Percentiles rank a stretch among this genome's conserved stretches.
These are phyloP conservation scores for Macaria liturata DNA, from an alignment of 2,888 invertebrate species.

Conservation along the genomic window DNA sequence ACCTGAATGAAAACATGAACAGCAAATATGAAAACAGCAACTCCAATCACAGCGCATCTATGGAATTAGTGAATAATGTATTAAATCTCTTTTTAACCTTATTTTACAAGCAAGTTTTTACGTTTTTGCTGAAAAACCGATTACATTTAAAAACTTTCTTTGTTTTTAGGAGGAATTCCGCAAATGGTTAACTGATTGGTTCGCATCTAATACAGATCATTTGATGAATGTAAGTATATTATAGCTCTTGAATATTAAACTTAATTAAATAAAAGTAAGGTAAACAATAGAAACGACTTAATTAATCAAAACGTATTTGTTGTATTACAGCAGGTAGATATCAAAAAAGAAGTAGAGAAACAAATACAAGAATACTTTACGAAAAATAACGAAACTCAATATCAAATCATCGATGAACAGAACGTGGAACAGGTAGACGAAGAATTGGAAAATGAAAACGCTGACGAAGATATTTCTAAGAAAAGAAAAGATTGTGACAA, in stretches of 20 bases:
- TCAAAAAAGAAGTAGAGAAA: conserved; percentile 43
- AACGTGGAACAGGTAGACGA: conserved; percentile 1
- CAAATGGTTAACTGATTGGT: conserved; percentile 48
- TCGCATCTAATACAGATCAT: conserved; percentile 42
- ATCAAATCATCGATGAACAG: background rate
- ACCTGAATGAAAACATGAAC: conserved; percentile 1
- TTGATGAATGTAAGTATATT: conserved; percentile 41
- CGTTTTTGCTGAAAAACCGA: background rate
- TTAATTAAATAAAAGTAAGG: background rate
- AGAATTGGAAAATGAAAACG: conserved; percentile 5
- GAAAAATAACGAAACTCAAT: conserved; percentile 6
- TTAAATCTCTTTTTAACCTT: conserved; percentile 5
- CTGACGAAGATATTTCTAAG: conserved; percentile 14
- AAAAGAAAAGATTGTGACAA: conserved; percentile 20
- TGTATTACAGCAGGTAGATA: conserved; percentile 42
- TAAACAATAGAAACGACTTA: background rate
- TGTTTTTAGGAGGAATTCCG: conserved; percentile 51
- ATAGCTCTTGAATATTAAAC: too few species aligned
- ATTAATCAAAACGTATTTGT: background rate
- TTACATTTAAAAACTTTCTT: background rate
- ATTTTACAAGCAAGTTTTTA: background rate
- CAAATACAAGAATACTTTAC: conserved; percentile 34
- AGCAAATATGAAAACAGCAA: background rate
- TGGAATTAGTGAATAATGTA: conserved; percentile 43
- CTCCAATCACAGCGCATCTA: background rate